These are phyloP conservation scores for Mactromeris polynyma DNA, from an alignment of 2,888 invertebrate genomes.

Conservation along the genomic window DNA sequence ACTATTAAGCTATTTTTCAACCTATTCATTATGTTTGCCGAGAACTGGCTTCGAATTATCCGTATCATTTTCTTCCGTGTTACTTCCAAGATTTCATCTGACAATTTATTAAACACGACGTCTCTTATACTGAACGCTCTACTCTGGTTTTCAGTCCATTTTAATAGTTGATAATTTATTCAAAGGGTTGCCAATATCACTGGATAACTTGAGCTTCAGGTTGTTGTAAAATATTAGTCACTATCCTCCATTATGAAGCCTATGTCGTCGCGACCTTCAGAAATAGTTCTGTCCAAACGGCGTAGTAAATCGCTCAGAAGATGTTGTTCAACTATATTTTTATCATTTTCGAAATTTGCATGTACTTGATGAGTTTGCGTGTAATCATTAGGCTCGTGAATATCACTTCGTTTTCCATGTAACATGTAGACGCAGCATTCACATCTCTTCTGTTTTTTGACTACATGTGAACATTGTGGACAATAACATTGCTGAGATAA, in stretches of 20 bases:
- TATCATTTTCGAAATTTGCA: background rate
- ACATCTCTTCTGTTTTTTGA: slow-evolving; percentile 13
- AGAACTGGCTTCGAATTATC: no score
- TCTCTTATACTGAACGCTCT: no score
- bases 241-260: background rate
- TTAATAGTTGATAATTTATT: background rate
- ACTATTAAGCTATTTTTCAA: no score
- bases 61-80: no score
- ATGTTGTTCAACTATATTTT: background rate
- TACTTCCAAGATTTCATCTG: no score
- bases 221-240: background rate
- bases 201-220: background rate
- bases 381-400: background rate
- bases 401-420: slow-evolving; percentile 48
- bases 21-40: no score
- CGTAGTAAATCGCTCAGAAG: background rate
- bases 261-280: background rate
- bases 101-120: no score
- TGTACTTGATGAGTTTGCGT: background rate
- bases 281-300: background rate
- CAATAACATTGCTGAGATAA: slow-evolving; percentile 18
- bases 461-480: slow-evolving; percentile 28
- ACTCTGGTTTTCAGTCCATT: no score
- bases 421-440: slow-evolving; percentile 55
- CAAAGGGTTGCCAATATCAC: background rate